Percentiles rank a stretch among this genome's conserved stretches.
phyloP scores from a whole-genome alignment of 2,113 vertebrate species.

The Ammodytes marinus region DNA sequence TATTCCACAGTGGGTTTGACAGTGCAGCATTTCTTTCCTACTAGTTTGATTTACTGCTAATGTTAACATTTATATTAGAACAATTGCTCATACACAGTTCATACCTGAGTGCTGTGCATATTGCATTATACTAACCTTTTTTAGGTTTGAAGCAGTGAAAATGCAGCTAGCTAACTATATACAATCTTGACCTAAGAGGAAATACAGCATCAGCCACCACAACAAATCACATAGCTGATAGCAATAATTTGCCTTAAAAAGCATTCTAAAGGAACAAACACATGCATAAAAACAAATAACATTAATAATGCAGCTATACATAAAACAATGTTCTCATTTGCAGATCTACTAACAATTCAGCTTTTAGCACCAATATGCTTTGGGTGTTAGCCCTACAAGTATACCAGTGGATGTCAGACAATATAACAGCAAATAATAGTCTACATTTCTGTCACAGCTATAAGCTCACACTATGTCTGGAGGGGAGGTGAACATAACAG shows the following conservation, averaged over 20 bases:
- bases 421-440: constrained; percentile 67
- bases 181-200: constrained; percentile 15
- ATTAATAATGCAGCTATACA: background rate
- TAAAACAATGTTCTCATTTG: constrained; percentile 35
- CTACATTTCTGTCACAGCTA: constrained; percentile 53
- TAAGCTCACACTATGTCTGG: constrained; percentile 54
- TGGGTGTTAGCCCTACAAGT: constrained; percentile 45
- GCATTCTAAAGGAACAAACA: background rate
- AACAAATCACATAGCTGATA: constrained; percentile 38
- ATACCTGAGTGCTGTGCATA: background rate
- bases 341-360: constrained; percentile 37
- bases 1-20: background rate
- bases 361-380: constrained; percentile 24
- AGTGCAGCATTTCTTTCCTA: background rate
- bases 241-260: constrained; percentile 30
- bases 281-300: background rate
- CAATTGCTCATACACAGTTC: background rate
- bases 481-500: constrained; percentile 64
- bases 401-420: constrained; percentile 48
- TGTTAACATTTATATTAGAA: background rate
- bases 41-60: background rate
- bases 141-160: background rate
- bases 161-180: constrained; percentile 30
- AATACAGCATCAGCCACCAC: constrained; percentile 25
- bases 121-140: background rate